A percentile compares a stretch with the other conserved stretches of the same genome.
These are phyloP conservation scores for Asteroscopus sphinx DNA, from an alignment of 2,888 invertebrate genomes.

Conservation along the genomic window DNA sequence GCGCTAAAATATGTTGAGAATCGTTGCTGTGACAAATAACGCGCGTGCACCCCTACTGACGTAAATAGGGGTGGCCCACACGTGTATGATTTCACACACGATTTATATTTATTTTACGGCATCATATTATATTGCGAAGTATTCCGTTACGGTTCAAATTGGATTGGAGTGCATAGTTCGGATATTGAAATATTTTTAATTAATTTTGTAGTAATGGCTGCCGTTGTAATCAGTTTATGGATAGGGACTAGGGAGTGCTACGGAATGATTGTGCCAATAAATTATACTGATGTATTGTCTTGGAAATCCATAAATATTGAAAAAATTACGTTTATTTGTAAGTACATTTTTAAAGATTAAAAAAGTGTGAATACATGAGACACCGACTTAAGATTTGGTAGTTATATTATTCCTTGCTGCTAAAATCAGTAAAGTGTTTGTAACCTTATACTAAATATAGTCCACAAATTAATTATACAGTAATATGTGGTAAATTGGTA, in stretches of 20 bases:
- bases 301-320: background rate
- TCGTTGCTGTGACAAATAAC: conserved; percentile 14
- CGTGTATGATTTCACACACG: conserved; percentile 64
- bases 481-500: too few relatives aligned
- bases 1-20: conserved; percentile 21
- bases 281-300: background rate
- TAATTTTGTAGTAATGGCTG: conserved; percentile 26
- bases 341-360: too few relatives aligned
- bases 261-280: conserved; percentile 6
- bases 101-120: conserved; percentile 55
- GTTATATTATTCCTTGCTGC: too few relatives aligned
- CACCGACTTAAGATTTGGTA: too few relatives aligned
- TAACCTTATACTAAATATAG: too few relatives aligned
- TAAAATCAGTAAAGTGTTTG: too few relatives aligned
- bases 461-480: too few relatives aligned
- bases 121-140: conserved; percentile 37
- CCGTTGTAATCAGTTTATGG: conserved; percentile 12
- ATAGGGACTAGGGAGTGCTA: background rate
- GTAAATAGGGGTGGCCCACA: conserved; percentile 54
- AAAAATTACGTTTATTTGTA: too few relatives aligned
- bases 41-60: conserved; percentile 43
- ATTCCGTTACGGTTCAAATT: conserved; percentile 35
- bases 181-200: conserved; percentile 51
- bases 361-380: too few relatives aligned
- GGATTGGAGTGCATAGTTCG: conserved; percentile 30